Conservation (phyloP, 2,888 invertebrate species). For the Phengaris arion region DNA sequence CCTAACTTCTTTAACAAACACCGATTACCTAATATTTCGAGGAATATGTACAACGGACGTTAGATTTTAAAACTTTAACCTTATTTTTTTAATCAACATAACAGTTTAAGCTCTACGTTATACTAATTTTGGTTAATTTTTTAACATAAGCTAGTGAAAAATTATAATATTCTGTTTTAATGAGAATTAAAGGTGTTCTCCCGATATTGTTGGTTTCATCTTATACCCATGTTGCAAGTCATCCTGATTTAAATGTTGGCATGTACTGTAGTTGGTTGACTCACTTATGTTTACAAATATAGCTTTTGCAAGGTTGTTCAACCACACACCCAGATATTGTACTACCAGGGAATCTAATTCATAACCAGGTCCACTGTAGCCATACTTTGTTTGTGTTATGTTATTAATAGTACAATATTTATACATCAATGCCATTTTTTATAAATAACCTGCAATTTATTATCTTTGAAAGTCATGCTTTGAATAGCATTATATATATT, state of each 20-base stretch:
- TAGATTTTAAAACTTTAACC: constrained; percentile 14
- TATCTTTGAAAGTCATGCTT: background rate
- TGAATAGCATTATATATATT: background rate
- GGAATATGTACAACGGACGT: constrained; percentile 4
- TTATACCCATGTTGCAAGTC: constrained; percentile 60
- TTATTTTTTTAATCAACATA: constrained; percentile 49
- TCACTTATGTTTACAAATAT: constrained; percentile 25
- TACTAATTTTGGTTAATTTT: constrained; percentile 49
- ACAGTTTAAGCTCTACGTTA: constrained; percentile 38
- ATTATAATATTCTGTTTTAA: constrained; percentile 77
- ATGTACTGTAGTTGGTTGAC: constrained; percentile 36
- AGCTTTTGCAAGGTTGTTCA: constrained; percentile 12
- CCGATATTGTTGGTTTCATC: constrained; percentile 59
- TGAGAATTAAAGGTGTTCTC: constrained; percentile 75
- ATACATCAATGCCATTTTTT: background rate
- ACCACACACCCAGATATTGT: background rate
- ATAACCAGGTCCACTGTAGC: no score
- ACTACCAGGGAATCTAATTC: background rate
- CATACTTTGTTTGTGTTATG: no score
- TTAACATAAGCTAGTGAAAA: constrained; percentile 74
- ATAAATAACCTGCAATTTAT: background rate
- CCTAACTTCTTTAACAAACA: constrained; percentile 36
- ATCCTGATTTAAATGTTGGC: constrained; percentile 63
- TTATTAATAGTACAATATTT: background rate
- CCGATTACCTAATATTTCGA: constrained; percentile 20